phyloP scores from a whole-genome alignment of 2,113 vertebrate genomes.

The Callithrix jacchus region DNA sequence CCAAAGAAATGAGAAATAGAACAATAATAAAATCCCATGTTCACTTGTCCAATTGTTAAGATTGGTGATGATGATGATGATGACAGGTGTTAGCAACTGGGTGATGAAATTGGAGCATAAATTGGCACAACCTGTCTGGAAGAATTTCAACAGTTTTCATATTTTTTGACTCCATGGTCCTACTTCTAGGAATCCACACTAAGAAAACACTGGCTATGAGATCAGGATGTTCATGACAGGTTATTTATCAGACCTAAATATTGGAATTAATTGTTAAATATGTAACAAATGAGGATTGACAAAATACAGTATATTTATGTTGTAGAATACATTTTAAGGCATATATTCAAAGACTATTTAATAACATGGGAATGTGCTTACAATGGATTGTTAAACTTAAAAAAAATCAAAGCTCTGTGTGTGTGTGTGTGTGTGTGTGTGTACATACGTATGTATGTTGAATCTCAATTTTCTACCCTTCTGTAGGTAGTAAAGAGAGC shows the following conservation, averaged over 20 bases:
- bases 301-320: background rate
- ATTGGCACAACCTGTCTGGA: background rate
- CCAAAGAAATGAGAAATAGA: background rate
- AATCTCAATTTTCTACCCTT: background rate
- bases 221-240: background rate
- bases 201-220: background rate
- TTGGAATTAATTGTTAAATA: background rate
- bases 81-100: background rate
- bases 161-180: background rate
- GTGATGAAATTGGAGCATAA: background rate
- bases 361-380: background rate
- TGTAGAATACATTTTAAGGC: background rate
- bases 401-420: background rate
- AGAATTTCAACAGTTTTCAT: background rate
- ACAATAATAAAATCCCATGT: background rate
- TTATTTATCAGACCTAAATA: constrained; percentile 6
- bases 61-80: background rate
- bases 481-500: background rate
- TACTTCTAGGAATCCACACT: background rate
- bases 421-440: background rate
- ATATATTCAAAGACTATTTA: background rate
- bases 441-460: background rate
- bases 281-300: background rate
- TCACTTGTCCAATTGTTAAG: background rate
- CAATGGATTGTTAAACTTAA: background rate